Evolutionary conservation across 30 jellyfish, hydroid and myxozoan species (phyloP), one percentile per base, ranked within the genome.

Genomic region (Chrysaora quinquecirrha): DNA sequence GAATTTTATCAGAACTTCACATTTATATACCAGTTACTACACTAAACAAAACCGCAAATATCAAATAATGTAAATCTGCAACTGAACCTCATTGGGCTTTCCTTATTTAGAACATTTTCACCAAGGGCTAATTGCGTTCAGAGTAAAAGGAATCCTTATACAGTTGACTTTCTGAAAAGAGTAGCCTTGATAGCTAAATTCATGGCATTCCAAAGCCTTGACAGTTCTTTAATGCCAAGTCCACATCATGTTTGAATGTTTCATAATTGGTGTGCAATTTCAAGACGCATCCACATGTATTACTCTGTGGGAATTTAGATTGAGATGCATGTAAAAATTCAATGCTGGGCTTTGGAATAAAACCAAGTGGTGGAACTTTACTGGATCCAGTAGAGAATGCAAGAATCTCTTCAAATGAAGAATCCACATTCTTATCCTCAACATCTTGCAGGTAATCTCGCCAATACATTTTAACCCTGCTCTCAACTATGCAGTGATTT

Each of bases 201-300:
- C 19, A 52, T 52, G 68, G 68, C 68, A 52, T 52, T 9, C 77
- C 77, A 65, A 65, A 65, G 30, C 77, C 77, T 24, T 65, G 3
- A 54, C 56, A 65, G 27, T 65, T 27, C 11, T 65, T 65, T 1
- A 65, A 22, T 7, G 22, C 77, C 24, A 65, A 65, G 56, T 65
- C 50, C 52, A 65, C 20, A 27, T 31, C 27, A 19, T 65, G 54
- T 24, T 65, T 65, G 54, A 65, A 65, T 9, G 22, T 1, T 19
- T 65, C 27, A 65, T 65, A 65, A 19, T 27, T 3, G 22, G 54
- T 24, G 10, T 24, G 77, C 2, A 65, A 14, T 14, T 14, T 38
- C 14, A 38, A 38, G 11, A 38, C 54, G 14, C 54, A 38, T 6
- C 14, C 54, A 38, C 54, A 38, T 6, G 54, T 14, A 38, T 38